Evolutionary conservation across 2,797 vertebrate species (phyloP), one percentile per base, ranked within the genome.

Genomic region (Acanthopagrus latus): DNA sequence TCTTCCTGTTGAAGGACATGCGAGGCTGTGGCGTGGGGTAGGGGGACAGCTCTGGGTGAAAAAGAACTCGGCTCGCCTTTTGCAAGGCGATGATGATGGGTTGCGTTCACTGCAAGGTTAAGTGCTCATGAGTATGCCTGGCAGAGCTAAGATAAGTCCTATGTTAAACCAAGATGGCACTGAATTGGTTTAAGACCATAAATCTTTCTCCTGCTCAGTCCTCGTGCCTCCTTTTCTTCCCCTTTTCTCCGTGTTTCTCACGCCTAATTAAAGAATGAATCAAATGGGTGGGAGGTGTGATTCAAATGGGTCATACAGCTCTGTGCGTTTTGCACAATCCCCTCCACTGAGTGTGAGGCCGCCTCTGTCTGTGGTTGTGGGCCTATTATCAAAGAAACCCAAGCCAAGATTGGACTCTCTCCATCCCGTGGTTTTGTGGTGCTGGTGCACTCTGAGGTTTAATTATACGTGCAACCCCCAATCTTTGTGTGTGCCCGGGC

Each of bases 221-320:
- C 72, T 55, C 55, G 69, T 71, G 60, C 85, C 81, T 82, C 78
- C 74, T 76, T 85, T 88, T 85, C 79, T 78, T 71, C 48, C 56
- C 63, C 38, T 78, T 78, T 87, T 85, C 78, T 71, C 65, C 74
- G 75, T 76, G 86, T 88, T 93, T 92, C 84, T 90, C 85, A 87
- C 66, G 78, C 89, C 88, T 94, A 94, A 94, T 95, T 93, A 94
- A 94, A 95, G 94, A 95, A 94, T 88, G 71, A 93, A 93, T 93
- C 81, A 91, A 93, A 85, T 87, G 78, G 66, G 90, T 92, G 85
- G 93, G 93, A 91, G 86, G 91, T 91, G 87, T 83, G 89, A 94
- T 91, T 94, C 91, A 91, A 93, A 94, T 87, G 87, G 91, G 92
- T 91, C 88, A 87, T 74, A 82, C 87, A 86, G 89, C 87, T 86